phyloP scores from a whole-genome alignment of 2,113 vertebrate species.

The Scartelaos histophorus region DNA sequence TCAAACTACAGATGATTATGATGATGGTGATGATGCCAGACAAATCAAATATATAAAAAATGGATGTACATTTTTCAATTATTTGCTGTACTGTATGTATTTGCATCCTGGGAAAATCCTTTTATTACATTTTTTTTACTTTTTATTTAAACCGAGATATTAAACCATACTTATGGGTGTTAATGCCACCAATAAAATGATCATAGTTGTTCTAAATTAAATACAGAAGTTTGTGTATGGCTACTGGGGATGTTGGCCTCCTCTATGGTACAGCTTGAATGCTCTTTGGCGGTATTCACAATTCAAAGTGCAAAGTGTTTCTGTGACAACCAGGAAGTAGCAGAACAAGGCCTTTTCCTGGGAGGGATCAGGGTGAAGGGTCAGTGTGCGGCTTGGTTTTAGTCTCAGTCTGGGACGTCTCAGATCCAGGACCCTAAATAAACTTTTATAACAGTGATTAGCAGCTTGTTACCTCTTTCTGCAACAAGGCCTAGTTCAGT shows the following conservation, averaged over 20 bases:
- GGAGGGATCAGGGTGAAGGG: slow-evolving; percentile 49
- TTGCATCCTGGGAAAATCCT: too few relatives aligned
- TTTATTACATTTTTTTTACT: too few relatives aligned
- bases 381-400: slow-evolving; percentile 33
- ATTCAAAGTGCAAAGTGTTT: slow-evolving; percentile 63
- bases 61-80: too few relatives aligned
- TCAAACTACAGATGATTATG: neutral
- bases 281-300: slow-evolving; percentile 47
- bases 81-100: too few relatives aligned
- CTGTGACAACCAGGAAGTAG: slow-evolving; percentile 77
- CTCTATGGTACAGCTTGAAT: slow-evolving; percentile 15
- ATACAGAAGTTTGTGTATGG: neutral
- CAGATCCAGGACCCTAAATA: neutral
- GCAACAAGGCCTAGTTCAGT: neutral
- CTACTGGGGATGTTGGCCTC: slow-evolving; percentile 36
- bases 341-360: slow-evolving; percentile 72
- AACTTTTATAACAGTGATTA: neutral
- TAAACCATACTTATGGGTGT: too few relatives aligned
- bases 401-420: neutral
- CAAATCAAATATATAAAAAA: too few relatives aligned
- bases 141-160: too few relatives aligned
- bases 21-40: too few relatives aligned
- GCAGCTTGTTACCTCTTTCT: neutral
- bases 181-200: neutral
- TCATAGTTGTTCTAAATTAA: too few relatives aligned